phyloP scores from a whole-genome alignment of 1,140 invertebrate species.

The Agrypnia vestita region DNA sequence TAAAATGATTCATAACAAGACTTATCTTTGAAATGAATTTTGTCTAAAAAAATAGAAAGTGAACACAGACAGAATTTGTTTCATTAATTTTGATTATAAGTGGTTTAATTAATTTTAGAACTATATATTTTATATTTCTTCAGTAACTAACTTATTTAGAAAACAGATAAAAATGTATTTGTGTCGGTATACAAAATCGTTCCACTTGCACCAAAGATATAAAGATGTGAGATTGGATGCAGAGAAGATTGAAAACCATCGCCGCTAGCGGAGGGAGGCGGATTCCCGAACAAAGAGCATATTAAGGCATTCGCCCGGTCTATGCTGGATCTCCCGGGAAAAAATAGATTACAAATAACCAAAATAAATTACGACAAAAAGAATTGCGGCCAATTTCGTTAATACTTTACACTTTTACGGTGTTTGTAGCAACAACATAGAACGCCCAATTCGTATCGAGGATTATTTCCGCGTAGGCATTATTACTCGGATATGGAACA shows the following conservation, averaged over 20 bases:
- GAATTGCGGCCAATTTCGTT: slow-evolving; percentile 51
- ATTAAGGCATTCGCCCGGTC: slow-evolving; percentile 10
- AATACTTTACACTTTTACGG: slow-evolving; percentile 13
- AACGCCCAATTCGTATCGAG: slow-evolving; percentile 13
- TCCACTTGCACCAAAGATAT: background rate
- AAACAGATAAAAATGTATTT: background rate
- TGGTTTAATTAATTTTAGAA: too few relatives aligned
- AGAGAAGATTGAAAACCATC: slow-evolving; percentile 46
- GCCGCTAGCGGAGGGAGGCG: background rate
- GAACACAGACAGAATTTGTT: too few relatives aligned
- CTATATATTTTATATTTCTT: too few relatives aligned
- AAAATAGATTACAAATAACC: slow-evolving; percentile 50
- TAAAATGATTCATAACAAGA: too few relatives aligned
- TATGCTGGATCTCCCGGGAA: slow-evolving; percentile 4
- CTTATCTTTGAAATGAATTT: too few relatives aligned
- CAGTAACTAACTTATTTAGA: too few relatives aligned
- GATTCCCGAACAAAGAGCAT: slow-evolving; percentile 26
- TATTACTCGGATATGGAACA: background rate
- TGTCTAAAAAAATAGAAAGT: too few relatives aligned
- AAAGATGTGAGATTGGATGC: slow-evolving; percentile 10
- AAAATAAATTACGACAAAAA: slow-evolving; percentile 44
- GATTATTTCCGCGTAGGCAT: slow-evolving; percentile 6
- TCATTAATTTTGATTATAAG: too few relatives aligned
- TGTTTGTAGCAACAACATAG: background rate
- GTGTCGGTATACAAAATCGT: background rate